Conservation (phyloP, 2,113 vertebrate species). For the Tauraco erythrolophus region DNA sequence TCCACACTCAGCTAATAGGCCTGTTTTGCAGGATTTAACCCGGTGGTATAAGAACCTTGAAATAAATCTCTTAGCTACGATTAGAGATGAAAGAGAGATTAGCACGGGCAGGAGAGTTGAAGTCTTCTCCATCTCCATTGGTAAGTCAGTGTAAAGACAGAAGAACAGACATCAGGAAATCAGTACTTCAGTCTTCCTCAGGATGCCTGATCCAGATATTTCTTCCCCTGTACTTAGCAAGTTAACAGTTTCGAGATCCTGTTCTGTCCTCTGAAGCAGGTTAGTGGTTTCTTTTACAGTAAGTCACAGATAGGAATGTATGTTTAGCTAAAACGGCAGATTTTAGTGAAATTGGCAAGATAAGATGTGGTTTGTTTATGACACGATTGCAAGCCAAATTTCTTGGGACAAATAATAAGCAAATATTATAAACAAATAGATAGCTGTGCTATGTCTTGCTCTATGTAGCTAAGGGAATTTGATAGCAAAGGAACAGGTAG, state of each 20-base stretch:
- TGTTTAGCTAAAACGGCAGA: background rate
- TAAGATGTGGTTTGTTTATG: background rate
- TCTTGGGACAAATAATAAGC: background rate
- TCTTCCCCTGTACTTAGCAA: background rate
- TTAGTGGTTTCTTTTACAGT: conserved; percentile 32
- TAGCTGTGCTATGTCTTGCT: background rate
- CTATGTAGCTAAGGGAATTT: background rate
- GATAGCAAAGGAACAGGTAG: background rate
- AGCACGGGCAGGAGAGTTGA: background rate
- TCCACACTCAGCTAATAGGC: conserved; percentile 43
- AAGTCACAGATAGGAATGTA: background rate
- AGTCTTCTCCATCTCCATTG: background rate
- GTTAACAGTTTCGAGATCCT: background rate
- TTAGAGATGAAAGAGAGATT: conserved; percentile 70
- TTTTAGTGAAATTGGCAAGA: background rate
- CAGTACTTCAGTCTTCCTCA: background rate
- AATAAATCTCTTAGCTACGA: conserved; percentile 71
- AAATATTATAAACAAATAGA: background rate
- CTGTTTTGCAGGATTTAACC: conserved; percentile 58
- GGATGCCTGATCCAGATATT: background rate
- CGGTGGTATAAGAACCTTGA: conserved; percentile 60
- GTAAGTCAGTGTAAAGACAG: background rate
- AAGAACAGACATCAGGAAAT: background rate
- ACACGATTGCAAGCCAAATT: background rate
- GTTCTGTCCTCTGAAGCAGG: conserved; percentile 44